Evolutionary conservation across 2,113 vertebrate genomes (phyloP).

Genomic region (Xenus cinereus): DNA sequence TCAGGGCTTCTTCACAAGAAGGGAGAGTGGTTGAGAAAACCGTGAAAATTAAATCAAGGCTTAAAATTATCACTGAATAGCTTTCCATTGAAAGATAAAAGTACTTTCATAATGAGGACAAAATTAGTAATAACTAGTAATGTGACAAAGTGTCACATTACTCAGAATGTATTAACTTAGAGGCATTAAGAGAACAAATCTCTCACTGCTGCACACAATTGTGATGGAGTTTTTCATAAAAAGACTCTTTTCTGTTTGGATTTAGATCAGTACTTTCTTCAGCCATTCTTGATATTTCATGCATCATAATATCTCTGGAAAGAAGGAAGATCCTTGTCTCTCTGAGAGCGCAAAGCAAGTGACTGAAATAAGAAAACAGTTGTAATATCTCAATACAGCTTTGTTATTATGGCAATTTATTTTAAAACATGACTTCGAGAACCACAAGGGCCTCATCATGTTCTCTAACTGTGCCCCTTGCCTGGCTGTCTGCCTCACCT

Average conservation of each 20-base stretch:
- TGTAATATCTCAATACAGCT: neutral
- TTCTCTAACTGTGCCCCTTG: neutral
- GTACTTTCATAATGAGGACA: neutral
- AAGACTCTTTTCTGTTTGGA: neutral
- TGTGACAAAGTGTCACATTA: neutral
- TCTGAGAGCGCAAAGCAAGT: neutral
- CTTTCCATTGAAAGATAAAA: neutral
- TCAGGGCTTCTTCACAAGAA: neutral
- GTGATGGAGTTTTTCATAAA: neutral
- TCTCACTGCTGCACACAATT: neutral
- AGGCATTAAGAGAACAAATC: neutral
- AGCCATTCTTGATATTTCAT: neutral
- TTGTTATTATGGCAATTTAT: neutral
- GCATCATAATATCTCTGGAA: neutral
- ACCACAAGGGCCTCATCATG: neutral
- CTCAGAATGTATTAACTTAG: neutral
- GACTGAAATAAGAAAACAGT: neutral
- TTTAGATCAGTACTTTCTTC: neutral
- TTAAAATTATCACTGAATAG: neutral
- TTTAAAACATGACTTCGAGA: neutral
- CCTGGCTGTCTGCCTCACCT: neutral
- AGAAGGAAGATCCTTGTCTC: neutral
- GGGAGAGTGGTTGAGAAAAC: neutral
- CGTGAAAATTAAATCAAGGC: neutral
- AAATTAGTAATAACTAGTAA: neutral